phyloP scores from a whole-genome alignment of 2,888 invertebrate genomes.

The Scaeva pyrastri region DNA sequence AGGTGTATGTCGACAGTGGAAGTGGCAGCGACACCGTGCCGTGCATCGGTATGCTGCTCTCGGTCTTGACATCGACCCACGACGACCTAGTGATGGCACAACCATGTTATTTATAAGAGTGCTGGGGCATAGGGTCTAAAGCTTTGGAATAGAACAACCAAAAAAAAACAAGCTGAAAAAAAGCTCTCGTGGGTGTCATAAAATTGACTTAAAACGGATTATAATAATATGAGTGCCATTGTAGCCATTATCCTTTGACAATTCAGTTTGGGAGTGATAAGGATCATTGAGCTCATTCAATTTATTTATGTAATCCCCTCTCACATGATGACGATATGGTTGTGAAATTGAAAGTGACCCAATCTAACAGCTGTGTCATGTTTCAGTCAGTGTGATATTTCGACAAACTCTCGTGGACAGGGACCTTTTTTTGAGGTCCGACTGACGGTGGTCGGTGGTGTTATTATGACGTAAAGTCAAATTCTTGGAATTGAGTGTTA shows the following conservation, averaged over 20 bases:
- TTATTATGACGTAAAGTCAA: conserved; percentile 13
- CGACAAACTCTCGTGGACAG: conserved; percentile 30
- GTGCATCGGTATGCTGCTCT: no score
- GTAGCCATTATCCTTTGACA: conserved; percentile 43
- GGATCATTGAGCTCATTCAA: conserved; percentile 64
- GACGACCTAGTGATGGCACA: conserved; percentile 14
- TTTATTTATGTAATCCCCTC: conserved; percentile 53
- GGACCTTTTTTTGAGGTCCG: background rate
- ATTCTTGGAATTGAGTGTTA: conserved; percentile 22
- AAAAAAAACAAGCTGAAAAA: background rate
- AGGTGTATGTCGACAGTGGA: no score
- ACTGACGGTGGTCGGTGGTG: no score
- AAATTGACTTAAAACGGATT: conserved; percentile 38
- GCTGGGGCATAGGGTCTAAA: background rate
- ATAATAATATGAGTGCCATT: conserved; percentile 21
- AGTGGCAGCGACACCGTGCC: no score
- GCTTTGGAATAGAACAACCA: conserved; percentile 5
- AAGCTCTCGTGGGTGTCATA: conserved; percentile 56
- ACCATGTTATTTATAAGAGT: conserved; percentile 25
- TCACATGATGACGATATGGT: no score
- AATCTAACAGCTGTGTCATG: conserved; percentile 56
- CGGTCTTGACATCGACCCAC: conserved; percentile 16
- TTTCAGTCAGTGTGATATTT: conserved; percentile 42
- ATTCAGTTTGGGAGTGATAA: conserved; percentile 22
- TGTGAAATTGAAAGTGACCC: conserved; percentile 68